Percentiles rank a stretch among this genome's conserved stretches.
Evolutionary conservation across 2,888 invertebrate genomes (phyloP).

Genomic region (Acanthacorydalis orientalis): DNA sequence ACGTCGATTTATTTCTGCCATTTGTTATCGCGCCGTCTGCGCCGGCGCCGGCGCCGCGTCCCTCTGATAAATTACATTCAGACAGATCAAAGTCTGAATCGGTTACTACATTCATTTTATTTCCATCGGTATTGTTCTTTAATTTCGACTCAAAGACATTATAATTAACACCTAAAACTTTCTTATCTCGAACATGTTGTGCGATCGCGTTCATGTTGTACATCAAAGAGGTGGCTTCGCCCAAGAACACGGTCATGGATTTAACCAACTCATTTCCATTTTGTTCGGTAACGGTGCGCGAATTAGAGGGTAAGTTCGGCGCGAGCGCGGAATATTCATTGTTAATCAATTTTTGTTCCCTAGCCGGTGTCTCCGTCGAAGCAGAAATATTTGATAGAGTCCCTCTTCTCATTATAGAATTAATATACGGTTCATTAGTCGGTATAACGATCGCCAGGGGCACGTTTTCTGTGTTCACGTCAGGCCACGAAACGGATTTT

Average conservation of each 20-base stretch:
- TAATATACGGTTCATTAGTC: background rate
- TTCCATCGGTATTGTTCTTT: too few relatives aligned
- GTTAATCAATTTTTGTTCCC: constrained; percentile 9
- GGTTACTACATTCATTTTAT: too few relatives aligned
- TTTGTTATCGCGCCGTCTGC: too few relatives aligned
- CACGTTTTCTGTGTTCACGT: background rate
- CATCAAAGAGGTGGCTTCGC: constrained; percentile 25
- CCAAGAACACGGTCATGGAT: constrained; percentile 25
- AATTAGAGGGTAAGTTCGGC: background rate
- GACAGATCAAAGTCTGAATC: too few relatives aligned
- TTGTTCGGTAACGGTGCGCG: constrained; percentile 12
- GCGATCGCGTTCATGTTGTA: constrained; percentile 19
- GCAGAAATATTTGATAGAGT: background rate
- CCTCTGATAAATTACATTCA: too few relatives aligned
- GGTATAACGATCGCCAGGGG: background rate
- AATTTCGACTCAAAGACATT: too few relatives aligned
- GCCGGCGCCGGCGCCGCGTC: too few relatives aligned
- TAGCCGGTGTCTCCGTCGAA: background rate
- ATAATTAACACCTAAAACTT: background rate
- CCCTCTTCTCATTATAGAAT: background rate
- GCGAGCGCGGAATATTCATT: constrained; percentile 9
- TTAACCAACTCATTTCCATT: constrained; percentile 18
- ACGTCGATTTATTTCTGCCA: too few relatives aligned
- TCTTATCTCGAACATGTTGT: background rate
- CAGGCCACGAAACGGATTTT: background rate